Percentiles rank a stretch among this genome's conserved stretches.
Conservation (phyloP, 2,888 invertebrate genomes). For the Drosophila tanythrix region DNA sequence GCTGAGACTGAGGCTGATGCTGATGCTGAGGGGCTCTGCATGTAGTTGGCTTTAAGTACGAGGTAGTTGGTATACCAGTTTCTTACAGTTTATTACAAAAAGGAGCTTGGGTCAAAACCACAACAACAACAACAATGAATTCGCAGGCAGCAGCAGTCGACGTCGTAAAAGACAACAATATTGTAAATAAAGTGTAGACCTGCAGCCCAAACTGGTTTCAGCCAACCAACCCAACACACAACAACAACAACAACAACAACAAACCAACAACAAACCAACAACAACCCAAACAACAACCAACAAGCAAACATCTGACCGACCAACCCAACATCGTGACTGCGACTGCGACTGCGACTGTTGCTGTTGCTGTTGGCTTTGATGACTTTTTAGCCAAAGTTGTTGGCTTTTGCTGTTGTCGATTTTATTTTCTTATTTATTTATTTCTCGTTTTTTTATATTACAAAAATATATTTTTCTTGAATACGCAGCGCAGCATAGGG, state of each 20-base stretch:
- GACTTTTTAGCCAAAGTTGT: conserved; percentile 75
- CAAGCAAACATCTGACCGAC: conserved; percentile 49
- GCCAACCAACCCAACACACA: conserved; percentile 33
- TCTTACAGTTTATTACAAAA: conserved; percentile 74
- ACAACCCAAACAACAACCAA: conserved; percentile 24
- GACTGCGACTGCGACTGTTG: conserved; percentile 12
- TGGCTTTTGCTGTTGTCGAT: conserved; percentile 53
- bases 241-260: conserved; percentile 14
- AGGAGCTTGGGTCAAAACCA: conserved; percentile 79
- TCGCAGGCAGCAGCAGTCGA: conserved; percentile 45
- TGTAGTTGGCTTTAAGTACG: conserved; percentile 43
- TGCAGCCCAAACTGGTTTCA: conserved; percentile 72
- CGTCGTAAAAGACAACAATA: conserved; percentile 80
- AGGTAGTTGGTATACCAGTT: conserved; percentile 72
- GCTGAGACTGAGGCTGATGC: background rate
- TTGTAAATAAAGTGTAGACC: conserved; percentile 79
- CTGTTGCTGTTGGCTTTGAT: conserved; percentile 71
- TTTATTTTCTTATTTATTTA: conserved; percentile 28
- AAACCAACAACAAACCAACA: conserved; percentile 16
- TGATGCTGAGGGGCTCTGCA: conserved; percentile 5
- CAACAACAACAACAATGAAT: conserved; percentile 56
- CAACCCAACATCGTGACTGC: conserved; percentile 74
- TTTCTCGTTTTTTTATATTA: background rate
- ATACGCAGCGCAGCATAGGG: conserved; percentile 32
- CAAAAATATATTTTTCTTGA: conserved; percentile 15